These are phyloP conservation scores for Aurelia sp. DNA, from an alignment of 30 jellyfish, hydroid and myxozoan species.

Conservation along the genomic window DNA sequence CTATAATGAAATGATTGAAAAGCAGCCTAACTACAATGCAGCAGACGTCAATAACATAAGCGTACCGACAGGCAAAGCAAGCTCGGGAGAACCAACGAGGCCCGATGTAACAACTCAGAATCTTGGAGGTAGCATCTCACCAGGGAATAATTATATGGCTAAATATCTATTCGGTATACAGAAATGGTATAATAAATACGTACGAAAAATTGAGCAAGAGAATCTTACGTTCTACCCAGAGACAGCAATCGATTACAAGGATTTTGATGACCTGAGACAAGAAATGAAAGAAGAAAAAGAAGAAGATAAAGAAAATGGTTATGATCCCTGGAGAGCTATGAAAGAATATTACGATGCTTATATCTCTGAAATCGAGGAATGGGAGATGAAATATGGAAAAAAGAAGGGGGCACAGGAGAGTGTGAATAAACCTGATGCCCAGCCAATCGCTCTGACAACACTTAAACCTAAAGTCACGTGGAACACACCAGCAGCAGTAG, in stretches of 20 bases:
- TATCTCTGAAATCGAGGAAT: constrained; percentile 53
- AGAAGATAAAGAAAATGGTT: constrained; percentile 54
- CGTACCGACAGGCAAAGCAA: constrained; percentile 8
- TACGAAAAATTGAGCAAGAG: constrained; percentile 43
- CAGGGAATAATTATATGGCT: constrained; percentile 43
- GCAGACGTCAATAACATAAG: not conserved
- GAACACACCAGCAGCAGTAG: constrained; percentile 51
- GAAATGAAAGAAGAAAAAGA: constrained; percentile 59
- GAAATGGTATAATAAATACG: constrained; percentile 71
- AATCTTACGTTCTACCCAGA: constrained; percentile 75
- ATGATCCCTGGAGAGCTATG: constrained; percentile 81
- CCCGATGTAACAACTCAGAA: constrained; percentile 2
- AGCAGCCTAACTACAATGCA: not conserved
- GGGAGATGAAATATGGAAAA: constrained; percentile 63
- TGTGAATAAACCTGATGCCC: constrained; percentile 44
- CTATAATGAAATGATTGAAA: not conserved
- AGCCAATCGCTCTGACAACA: constrained; percentile 15
- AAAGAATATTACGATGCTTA: constrained; percentile 63
- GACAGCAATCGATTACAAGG: constrained; percentile 29
- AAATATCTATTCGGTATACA: constrained; percentile 46
- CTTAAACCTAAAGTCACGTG: constrained; percentile 50
- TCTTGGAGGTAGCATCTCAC: constrained; percentile 43
- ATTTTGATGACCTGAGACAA: constrained; percentile 28
- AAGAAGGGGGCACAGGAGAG: constrained; percentile 64
- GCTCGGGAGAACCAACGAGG: not conserved